phyloP scores from a whole-genome alignment of 2,113 vertebrate species.

The Erinaceus europaeus region DNA sequence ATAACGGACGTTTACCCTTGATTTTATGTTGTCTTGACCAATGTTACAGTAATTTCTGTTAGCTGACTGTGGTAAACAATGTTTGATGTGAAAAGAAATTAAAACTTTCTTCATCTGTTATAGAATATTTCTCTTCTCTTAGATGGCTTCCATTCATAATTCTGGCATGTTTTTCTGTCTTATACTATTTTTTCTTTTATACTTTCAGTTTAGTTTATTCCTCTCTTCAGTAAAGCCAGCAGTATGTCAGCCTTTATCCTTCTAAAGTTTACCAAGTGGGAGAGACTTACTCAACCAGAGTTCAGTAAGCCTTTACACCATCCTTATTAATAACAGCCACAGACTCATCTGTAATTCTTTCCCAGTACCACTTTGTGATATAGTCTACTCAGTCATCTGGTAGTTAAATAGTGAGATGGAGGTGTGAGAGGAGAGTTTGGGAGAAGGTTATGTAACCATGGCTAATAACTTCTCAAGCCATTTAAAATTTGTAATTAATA shows the following conservation, averaged over 20 bases:
- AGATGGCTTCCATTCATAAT: conserved; percentile 6
- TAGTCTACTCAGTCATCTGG: background rate
- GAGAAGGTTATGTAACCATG: too few species aligned
- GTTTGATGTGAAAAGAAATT: conserved; percentile 62
- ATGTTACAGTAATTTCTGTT: conserved; percentile 56
- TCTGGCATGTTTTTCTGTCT: background rate
- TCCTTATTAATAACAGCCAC: background rate
- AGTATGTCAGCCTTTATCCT: background rate
- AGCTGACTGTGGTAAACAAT: conserved; percentile 41
- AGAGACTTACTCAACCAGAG: background rate
- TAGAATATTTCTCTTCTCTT: conserved; percentile 55
- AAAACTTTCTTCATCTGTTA: conserved; percentile 57
- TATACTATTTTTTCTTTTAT: background rate
- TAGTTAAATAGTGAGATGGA: background rate
- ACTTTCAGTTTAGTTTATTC: background rate
- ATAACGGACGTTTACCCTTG: conserved; percentile 24
- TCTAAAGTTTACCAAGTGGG: background rate
- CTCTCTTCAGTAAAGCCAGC: background rate
- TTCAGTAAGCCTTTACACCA: background rate
- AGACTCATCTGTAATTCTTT: background rate
- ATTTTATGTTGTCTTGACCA: conserved; percentile 46
- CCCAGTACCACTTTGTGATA: background rate
- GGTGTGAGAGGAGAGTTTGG: background rate
- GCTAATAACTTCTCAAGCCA: too few species aligned
- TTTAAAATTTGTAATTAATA: too few species aligned